Evolutionary conservation across 2,888 invertebrate genomes (phyloP).

Genomic region (Dexiosoma caninum): DNA sequence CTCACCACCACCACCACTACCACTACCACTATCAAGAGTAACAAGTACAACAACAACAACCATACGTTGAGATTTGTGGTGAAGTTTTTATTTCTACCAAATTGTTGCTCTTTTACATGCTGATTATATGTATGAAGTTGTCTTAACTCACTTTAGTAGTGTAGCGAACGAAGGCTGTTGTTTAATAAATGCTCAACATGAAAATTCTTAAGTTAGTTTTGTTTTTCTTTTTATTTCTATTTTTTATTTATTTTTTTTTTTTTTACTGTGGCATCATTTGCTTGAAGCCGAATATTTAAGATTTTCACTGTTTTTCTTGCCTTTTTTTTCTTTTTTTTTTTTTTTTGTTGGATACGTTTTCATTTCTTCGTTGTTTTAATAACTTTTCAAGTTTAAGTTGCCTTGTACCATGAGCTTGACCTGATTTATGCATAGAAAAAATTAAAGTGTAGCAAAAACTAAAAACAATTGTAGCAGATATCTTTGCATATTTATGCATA

Average conservation of each 20-base stretch:
- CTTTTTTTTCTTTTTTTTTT: not conserved
- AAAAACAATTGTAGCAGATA: constrained; percentile 6
- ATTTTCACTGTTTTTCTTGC: not conserved
- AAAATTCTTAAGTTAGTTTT: constrained; percentile 37
- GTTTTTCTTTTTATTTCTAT: too few relatives aligned
- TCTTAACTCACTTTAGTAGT: constrained; percentile 54
- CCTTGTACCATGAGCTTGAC: constrained; percentile 60
- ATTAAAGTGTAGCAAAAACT: not conserved
- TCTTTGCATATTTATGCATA: constrained; percentile 19
- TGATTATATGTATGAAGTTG: not conserved
- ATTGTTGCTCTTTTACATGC: not conserved
- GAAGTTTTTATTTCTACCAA: not conserved
- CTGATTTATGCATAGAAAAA: constrained; percentile 39
- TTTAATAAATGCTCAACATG: constrained; percentile 56
- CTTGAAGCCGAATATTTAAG: not conserved
- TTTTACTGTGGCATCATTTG: constrained; percentile 41
- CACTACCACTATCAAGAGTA: not conserved
- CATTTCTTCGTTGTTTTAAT: constrained; percentile 38
- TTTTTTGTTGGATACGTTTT: not conserved
- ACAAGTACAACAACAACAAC: not conserved
- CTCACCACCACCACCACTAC: not conserved
- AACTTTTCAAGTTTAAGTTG: constrained; percentile 54
- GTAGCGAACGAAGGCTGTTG: constrained; percentile 16
- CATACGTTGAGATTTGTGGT: constrained; percentile 49
- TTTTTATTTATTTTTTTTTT: constrained; percentile 3